Evolutionary conservation across 2,113 vertebrate genomes (phyloP).

Genomic region (Mormoops blainvillei): DNA sequence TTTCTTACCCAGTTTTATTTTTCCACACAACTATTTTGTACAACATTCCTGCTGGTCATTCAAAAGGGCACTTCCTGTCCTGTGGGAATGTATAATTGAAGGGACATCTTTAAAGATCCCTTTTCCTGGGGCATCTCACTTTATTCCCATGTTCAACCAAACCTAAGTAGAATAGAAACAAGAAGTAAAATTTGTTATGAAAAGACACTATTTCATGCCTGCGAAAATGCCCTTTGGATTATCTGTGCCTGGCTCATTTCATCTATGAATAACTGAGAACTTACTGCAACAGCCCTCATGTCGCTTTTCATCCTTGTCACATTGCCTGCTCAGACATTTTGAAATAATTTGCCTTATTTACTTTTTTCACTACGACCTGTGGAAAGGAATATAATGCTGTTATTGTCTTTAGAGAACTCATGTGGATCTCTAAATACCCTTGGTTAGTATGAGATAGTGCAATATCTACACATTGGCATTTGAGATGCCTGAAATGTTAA

Average conservation of each 20-base stretch:
- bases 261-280: constrained; percentile 3
- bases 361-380: constrained; percentile 31
- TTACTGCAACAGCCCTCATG: not conserved
- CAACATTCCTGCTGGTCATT: not conserved
- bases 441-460: not conserved
- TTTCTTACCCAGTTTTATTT: not conserved
- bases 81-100: constrained; percentile 11
- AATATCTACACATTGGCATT: not conserved
- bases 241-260: not conserved
- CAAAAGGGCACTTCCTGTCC: not conserved
- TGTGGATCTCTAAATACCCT: not conserved
- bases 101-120: not conserved
- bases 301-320: constrained; percentile 22
- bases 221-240: not conserved
- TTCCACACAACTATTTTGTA: not conserved
- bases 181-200: not conserved
- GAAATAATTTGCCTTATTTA: constrained; percentile 52
- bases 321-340: constrained; percentile 28
- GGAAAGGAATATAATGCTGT: constrained; percentile 29
- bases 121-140: not conserved
- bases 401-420: constrained; percentile 30
- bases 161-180: not conserved
- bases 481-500: constrained; percentile 25
- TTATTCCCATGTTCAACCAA: not conserved
- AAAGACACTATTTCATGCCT: not conserved